Conservation (phyloP, 2,888 invertebrate species). For the Trissolcus brochymenae region DNA sequence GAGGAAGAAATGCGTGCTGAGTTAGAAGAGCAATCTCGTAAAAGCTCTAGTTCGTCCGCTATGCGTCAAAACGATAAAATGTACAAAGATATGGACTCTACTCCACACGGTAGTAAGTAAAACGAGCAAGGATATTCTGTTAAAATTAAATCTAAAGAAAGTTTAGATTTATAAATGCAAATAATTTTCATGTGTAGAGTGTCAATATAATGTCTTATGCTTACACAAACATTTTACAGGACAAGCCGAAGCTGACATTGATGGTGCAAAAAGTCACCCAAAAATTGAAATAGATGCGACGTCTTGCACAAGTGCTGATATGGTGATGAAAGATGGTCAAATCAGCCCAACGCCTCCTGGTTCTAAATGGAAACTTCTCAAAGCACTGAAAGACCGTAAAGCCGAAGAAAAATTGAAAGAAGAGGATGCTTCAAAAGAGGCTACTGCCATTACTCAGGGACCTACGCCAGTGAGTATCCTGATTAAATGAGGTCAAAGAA, state of each 20-base stretch:
- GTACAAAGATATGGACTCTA: conserved; percentile 71
- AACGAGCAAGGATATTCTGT: neutral
- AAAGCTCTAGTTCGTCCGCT: conserved; percentile 76
- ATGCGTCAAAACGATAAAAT: conserved; percentile 70
- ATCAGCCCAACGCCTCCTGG: conserved; percentile 80
- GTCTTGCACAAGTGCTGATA: conserved; percentile 71
- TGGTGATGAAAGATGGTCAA: conserved; percentile 74
- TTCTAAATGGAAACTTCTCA: conserved; percentile 93
- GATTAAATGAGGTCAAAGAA: conserved; percentile 74
- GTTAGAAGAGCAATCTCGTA: conserved; percentile 75
- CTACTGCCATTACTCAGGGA: conserved; percentile 66
- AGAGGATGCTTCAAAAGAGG: conserved; percentile 73
- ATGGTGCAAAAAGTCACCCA: conserved; percentile 75
- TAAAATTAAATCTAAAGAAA: too few species aligned
- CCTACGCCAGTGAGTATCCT: conserved; percentile 74
- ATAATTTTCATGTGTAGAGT: too few species aligned
- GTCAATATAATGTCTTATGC: neutral
- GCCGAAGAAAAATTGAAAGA: conserved; percentile 88
- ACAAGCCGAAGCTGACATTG: conserved; percentile 70
- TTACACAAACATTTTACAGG: conserved; percentile 67
- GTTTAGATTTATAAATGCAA: too few species aligned
- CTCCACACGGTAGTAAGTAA: conserved; percentile 72
- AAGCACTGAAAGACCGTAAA: conserved; percentile 92
- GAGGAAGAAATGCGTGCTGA: conserved; percentile 78
- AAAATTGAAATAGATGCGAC: conserved; percentile 78